Evolutionary conservation across 37 sponge, comb jelly and placozoan genomes (phyloP).

Genomic region (Oopsacas minuta): DNA sequence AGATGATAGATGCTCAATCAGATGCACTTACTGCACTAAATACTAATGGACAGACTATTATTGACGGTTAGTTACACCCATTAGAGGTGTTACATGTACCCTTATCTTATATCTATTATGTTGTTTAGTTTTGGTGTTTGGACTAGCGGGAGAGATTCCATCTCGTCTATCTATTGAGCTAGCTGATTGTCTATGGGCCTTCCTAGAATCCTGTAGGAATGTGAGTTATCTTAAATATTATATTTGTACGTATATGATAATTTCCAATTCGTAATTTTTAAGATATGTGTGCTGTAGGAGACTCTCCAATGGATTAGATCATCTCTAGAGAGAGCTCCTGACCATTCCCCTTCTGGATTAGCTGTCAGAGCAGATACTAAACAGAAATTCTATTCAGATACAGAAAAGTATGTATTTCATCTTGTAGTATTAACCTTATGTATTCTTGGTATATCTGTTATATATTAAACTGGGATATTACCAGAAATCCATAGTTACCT

Average conservation of each 20-base stretch:
- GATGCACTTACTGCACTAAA: neutral
- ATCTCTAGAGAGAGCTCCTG: neutral
- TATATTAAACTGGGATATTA: too few relatives aligned
- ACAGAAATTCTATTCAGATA: neutral
- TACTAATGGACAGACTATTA: neutral
- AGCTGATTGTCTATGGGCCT: neutral
- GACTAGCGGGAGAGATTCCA: neutral
- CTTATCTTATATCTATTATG: neutral
- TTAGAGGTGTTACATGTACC: neutral
- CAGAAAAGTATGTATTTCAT: neutral
- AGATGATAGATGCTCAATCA: neutral
- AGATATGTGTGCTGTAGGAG: constrained; percentile 12
- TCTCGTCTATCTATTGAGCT: neutral
- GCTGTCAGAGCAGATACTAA: neutral
- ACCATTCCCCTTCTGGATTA: neutral
- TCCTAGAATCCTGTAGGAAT: neutral
- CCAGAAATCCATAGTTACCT: too few relatives aligned
- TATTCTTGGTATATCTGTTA: too few relatives aligned
- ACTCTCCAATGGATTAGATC: neutral
- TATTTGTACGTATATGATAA: too few relatives aligned
- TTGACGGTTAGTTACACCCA: neutral
- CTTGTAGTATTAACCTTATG: too few relatives aligned
- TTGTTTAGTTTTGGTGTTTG: constrained; percentile 3
- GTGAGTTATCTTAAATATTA: too few relatives aligned
- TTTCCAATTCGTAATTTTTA: too few relatives aligned